A percentile compares a stretch with the other conserved stretches of the same genome.
phyloP scores from a whole-genome alignment of 30 jellyfish, hydroid and myxozoan genomes.

The Sanderia malayensis region DNA sequence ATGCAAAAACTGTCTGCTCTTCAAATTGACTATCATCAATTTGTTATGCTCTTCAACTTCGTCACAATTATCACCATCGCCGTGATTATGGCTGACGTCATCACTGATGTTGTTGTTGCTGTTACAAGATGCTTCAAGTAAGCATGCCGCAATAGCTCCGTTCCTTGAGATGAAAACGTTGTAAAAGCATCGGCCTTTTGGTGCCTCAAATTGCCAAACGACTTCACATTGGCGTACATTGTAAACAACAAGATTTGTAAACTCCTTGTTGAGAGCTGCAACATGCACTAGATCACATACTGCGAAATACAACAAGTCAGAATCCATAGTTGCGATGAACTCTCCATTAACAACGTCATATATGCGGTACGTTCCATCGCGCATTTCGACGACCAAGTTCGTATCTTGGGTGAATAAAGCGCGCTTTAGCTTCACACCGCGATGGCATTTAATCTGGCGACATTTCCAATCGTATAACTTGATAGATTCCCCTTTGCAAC shows the following conservation, averaged over 20 bases:
- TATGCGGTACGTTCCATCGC: slow-evolving; percentile 24
- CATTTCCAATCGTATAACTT: slow-evolving; percentile 30
- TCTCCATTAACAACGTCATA: slow-evolving; percentile 36
- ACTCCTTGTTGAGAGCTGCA: slow-evolving; percentile 35
- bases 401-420: slow-evolving; percentile 11
- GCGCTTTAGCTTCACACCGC: slow-evolving; percentile 24
- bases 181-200: slow-evolving; percentile 52
- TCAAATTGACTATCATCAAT: slow-evolving; percentile 49
- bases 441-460: slow-evolving; percentile 2
- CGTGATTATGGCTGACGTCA: neutral
- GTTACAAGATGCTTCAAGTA: slow-evolving; percentile 23
- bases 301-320: slow-evolving; percentile 51
- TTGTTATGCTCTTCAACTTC: slow-evolving; percentile 26
- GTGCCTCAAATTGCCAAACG: slow-evolving; percentile 68
- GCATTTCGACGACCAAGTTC: slow-evolving; percentile 29
- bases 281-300: slow-evolving; percentile 46
- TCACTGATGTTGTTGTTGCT: slow-evolving; percentile 4
- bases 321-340: slow-evolving; percentile 9
- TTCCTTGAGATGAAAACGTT: slow-evolving; percentile 57
- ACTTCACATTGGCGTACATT: slow-evolving; percentile 33
- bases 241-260: slow-evolving; percentile 23
- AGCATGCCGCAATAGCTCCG: slow-evolving; percentile 61
- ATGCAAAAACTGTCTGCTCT: slow-evolving; percentile 39
- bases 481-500: slow-evolving; percentile 17
- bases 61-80: slow-evolving; percentile 5